Evolutionary conservation across 2,888 invertebrate genomes (phyloP), one percentile per base, ranked within the genome.

Genomic region (Sphecodes monilicornis): DNA sequence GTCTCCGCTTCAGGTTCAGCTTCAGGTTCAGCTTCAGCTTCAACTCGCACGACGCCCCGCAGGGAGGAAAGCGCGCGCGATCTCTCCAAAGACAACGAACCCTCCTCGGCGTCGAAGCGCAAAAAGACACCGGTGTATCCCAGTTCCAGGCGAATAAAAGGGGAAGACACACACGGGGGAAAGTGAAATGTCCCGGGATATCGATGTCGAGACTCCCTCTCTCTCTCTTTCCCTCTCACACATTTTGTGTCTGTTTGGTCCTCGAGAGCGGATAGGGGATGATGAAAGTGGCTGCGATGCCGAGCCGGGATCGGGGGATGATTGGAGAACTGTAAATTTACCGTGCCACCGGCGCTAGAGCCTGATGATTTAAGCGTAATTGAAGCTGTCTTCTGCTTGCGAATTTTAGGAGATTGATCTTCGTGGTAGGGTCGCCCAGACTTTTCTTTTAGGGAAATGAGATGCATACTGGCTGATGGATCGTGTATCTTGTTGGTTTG

Each of bases 41-140:
- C 2, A 16, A 60, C 4, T 29, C 57, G 57, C 57, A 5, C 60
- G 57, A 54, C 78, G 41, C 60, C 72, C 84, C 69, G 73, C 54
- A 69, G 78, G 78, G 78, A 46, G 76, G 69, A 41, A 6, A 13
- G 60, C 29, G 26, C 6, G 18, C 18, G 75, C 57, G 60, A 79
- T 85, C 78, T 70, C 76, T 84, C 69, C n/a, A 71, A 76, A 85
- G 83, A 84, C 85, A 84, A 80, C 87, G 82, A 89, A 79, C 74
- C 76, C 57, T 60, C 60, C 60, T 54, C 29, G 69, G 26, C 54
- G 64, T 36, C n/a, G 73, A 41, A 54, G 68, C 29, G 71, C 50
- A 60, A 70, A 73, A 77, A 76, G 68, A 75, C 71, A 32, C 32
- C 22, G n/a, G 76, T 73, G 43, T 57, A 68, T 26, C 11, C 22